phyloP scores from a whole-genome alignment of 92 coral and sea anemone genomes.

The Epizoanthus rinbou region DNA sequence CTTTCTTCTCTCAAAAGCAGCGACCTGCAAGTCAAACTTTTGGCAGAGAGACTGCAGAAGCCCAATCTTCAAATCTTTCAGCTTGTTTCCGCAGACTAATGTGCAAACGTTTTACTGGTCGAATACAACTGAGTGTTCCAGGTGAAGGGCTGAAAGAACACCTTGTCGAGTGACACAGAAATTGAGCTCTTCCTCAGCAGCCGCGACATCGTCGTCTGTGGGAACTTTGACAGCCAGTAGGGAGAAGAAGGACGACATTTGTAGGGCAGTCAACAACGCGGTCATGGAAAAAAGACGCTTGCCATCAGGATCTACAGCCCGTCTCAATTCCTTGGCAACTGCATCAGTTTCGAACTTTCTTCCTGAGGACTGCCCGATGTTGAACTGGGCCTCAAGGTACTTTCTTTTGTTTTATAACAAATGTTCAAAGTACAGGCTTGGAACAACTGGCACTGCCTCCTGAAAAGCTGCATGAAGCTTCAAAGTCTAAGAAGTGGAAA shows the following conservation, averaged over 20 bases:
- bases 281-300: constrained; percentile 43
- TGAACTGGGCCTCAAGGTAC: constrained; percentile 37
- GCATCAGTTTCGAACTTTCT: constrained; percentile 48
- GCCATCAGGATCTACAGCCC: constrained; percentile 47
- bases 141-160: not conserved
- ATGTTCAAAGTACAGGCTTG: too few relatives aligned
- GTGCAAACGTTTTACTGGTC: too few relatives aligned
- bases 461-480: too few relatives aligned
- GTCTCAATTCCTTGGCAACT: constrained; percentile 52
- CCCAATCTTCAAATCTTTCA: constrained; percentile 8
- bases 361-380: constrained; percentile 57
- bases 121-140: not conserved
- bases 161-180: constrained; percentile 16
- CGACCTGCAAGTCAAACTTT: not conserved
- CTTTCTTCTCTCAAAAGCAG: not conserved
- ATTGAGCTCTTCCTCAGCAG: constrained; percentile 16
- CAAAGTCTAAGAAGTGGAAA: too few relatives aligned
- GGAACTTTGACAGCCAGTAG: constrained; percentile 12
- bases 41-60: not conserved
- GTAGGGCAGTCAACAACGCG: constrained; percentile 42
- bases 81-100: not conserved
- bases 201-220: constrained; percentile 14
- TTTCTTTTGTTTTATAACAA: constrained; percentile 45
- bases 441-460: too few relatives aligned
- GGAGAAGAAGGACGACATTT: constrained; percentile 9